Evolutionary conservation across 2,797 vertebrate species (phyloP).

Genomic region (Pterois miles): DNA sequence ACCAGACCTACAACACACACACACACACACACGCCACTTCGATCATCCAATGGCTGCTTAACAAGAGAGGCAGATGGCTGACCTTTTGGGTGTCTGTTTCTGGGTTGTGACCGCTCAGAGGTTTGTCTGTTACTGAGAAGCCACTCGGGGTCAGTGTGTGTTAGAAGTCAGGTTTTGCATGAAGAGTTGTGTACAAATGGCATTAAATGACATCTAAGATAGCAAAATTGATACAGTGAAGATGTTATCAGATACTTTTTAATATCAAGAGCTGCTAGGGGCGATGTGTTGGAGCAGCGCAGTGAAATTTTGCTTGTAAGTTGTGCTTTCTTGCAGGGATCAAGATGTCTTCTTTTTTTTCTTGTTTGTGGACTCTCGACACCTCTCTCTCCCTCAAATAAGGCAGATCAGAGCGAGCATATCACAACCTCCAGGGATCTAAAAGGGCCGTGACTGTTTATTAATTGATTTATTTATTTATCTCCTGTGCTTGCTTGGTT

Average conservation of each 20-base stretch:
- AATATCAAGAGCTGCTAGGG: background rate
- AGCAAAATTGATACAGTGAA: background rate
- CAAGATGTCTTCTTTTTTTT: constrained; percentile 43
- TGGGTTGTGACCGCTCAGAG: constrained; percentile 45
- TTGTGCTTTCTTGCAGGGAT: constrained; percentile 8
- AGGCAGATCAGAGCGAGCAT: constrained; percentile 72
- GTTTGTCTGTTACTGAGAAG: constrained; percentile 45
- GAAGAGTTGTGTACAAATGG: background rate
- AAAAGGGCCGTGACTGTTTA: constrained; percentile 83
- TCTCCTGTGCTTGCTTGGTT: constrained; percentile 82
- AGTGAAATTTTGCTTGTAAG: background rate
- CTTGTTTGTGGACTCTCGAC: constrained; percentile 54
- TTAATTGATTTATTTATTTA: constrained; percentile 91
- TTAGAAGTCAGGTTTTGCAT: constrained; percentile 27
- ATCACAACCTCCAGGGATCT: constrained; percentile 64
- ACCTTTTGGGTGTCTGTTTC: constrained; percentile 69
- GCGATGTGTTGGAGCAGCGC: background rate
- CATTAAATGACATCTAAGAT: background rate
- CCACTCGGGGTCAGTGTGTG: constrained; percentile 24
- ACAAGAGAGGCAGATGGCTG: constrained; percentile 76
- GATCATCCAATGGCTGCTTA: constrained; percentile 46
- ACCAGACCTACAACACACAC: background rate
- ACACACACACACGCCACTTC: constrained; percentile 32
- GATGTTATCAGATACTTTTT: background rate
- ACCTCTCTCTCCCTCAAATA: constrained; percentile 61